These are phyloP conservation scores for Cantharis rustica DNA, from an alignment of 2,888 invertebrate genomes.

Conservation along the genomic window DNA sequence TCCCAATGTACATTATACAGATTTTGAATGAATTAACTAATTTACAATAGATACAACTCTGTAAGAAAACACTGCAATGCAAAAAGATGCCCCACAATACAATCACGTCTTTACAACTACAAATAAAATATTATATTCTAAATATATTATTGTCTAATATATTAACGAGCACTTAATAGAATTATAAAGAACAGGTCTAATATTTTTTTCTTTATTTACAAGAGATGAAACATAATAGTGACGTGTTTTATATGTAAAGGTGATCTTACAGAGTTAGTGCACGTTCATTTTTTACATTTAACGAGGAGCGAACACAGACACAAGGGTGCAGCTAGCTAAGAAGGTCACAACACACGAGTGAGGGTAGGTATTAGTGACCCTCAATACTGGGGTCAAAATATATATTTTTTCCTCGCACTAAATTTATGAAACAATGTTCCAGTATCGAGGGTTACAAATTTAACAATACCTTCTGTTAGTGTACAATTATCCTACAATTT, in stretches of 20 bases:
- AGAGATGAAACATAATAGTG: constrained; percentile 27
- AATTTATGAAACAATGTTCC: constrained; percentile 19
- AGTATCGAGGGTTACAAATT: constrained; percentile 24
- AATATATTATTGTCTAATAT: constrained; percentile 47
- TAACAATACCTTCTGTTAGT: constrained; percentile 31
- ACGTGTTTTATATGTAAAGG: constrained; percentile 14
- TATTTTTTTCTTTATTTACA: constrained; percentile 43
- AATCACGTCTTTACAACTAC: constrained; percentile 33
- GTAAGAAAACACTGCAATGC: constrained; percentile 33
- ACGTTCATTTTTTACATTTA: constrained; percentile 45
- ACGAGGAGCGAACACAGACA: constrained; percentile 52
- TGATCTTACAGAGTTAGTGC: constrained; percentile 48
- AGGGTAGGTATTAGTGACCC: constrained; percentile 30
- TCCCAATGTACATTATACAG: constrained; percentile 51
- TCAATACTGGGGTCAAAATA: constrained; percentile 23
- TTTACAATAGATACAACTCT: constrained; percentile 49
- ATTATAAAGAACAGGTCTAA: constrained; percentile 40
- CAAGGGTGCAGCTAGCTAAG: constrained; percentile 46
- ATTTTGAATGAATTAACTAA: constrained; percentile 48
- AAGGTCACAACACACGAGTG: constrained; percentile 47
- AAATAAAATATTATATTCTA: constrained; percentile 39
- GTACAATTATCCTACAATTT: constrained; percentile 27
- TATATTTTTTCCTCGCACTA: background rate
- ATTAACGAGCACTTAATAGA: constrained; percentile 36
- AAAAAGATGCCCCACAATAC: constrained; percentile 12